Evolutionary conservation across 2,113 vertebrate species (phyloP), one percentile per base, ranked within the genome.

Genomic region (Phyllopteryx taeniolatus): DNA sequence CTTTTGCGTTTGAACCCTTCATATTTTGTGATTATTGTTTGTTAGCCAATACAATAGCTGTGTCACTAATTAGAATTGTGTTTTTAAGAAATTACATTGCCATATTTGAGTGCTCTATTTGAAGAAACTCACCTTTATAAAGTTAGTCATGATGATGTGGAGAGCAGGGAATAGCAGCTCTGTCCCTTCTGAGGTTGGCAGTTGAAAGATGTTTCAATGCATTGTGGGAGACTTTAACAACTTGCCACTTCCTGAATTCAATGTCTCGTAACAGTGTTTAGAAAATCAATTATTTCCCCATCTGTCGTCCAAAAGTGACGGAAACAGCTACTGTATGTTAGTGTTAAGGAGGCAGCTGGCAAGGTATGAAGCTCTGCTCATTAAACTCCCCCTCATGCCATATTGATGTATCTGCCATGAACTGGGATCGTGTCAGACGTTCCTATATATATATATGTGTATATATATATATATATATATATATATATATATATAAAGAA

Each of bases 331-430:
- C 35, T 39, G 35, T 39, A 77, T 39, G 77, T 51, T 67, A 49
- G 71, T 76, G 84, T 88, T 80, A 83, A 89, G 84, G 83, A 88
- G 79, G 79, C 85, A 81, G 88, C 78, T 91, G 88, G 89, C 68
- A 82, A 80, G 75, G 78, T 74, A 80, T 33, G 6, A 76, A 71
- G 77, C 53, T 22, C 74, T 82, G 78, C 90, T 90, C 87, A 90
- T 91, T 92, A 91, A 88, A 88, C 72, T 83, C 83, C 81, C 83
- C 83, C 83, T 79, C 72, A 76, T 83, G 79, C 80, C 75, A 85
- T 69, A 80, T 76, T 71, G 74, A 85, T 76, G 72, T 79, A 79
- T 70, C 65, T 64, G 65, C 65, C 82, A 67, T 75, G 75, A 73
- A 72, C 75, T 68, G 43, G 84, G 76, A 82, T 85, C 80, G 78